phyloP scores from a whole-genome alignment of 1,140 invertebrate species.

The Philotrypesis tridentata region DNA sequence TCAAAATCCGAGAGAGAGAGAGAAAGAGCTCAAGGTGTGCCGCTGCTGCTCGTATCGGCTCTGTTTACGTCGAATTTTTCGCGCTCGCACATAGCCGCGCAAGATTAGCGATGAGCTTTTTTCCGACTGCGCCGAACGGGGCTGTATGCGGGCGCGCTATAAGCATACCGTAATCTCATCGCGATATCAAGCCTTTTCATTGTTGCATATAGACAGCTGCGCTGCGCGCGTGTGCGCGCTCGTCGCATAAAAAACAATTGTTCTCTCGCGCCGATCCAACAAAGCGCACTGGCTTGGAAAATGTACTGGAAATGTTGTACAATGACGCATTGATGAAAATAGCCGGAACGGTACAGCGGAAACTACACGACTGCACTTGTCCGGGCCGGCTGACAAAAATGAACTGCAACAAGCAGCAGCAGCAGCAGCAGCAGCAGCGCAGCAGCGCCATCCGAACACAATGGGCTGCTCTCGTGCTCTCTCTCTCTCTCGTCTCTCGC shows the following conservation, averaged over 20 bases:
- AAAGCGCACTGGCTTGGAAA: background rate
- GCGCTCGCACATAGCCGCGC: too few species aligned
- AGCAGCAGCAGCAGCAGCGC: background rate
- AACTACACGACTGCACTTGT: background rate
- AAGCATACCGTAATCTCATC: background rate
- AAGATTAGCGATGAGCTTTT: too few species aligned
- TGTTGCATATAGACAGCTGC: background rate
- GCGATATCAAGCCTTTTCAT: background rate
- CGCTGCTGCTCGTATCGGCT: background rate
- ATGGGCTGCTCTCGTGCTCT: too few species aligned
- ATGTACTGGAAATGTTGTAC: background rate
- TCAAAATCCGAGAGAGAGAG: slow-evolving; percentile 45
- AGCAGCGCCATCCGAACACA: background rate
- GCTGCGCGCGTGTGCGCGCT: too few species aligned
- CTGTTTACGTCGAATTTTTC: background rate
- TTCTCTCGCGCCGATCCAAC: background rate
- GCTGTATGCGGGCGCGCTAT: too few species aligned
- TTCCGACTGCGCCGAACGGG: too few species aligned
- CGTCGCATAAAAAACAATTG: background rate
- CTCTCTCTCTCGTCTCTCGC: too few species aligned
- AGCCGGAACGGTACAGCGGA: background rate
- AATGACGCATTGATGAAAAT: slow-evolving; percentile 12
- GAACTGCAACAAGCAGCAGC: slow-evolving; percentile 11
- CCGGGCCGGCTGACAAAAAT: background rate
- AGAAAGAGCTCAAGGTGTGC: background rate